phyloP scores from a whole-genome alignment of 2,888 invertebrate genomes.

The Galerucella pusilla region DNA sequence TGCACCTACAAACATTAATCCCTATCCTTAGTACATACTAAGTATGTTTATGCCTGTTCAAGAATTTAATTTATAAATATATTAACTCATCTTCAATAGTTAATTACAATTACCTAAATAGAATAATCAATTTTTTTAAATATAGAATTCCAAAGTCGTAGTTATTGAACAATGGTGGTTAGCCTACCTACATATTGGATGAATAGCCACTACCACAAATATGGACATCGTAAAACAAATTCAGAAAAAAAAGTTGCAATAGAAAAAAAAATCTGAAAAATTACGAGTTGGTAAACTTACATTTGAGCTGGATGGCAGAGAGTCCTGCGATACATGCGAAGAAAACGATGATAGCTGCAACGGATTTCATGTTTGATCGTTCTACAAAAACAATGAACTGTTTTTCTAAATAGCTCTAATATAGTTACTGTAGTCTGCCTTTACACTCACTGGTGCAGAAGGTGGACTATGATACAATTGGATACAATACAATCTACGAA shows the following conservation, averaged over 20 bases:
- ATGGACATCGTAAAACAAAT: constrained; percentile 6
- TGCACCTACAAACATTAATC: constrained; percentile 65
- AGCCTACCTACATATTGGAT: neutral
- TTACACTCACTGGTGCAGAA: constrained; percentile 95
- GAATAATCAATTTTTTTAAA: too few species aligned
- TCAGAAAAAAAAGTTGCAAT: constrained; percentile 36
- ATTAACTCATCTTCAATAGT: neutral
- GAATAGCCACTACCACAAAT: constrained; percentile 10
- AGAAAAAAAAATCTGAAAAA: constrained; percentile 40
- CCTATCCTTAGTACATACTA: too few species aligned
- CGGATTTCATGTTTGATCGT: constrained; percentile 67
- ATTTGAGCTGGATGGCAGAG: constrained; percentile 71
- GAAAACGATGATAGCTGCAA: constrained; percentile 39
- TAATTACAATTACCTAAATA: too few species aligned
- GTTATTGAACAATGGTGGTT: neutral
- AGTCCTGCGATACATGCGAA: constrained; percentile 60
- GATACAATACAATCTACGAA: constrained; percentile 42
- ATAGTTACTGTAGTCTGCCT: constrained; percentile 69
- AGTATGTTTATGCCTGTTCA: neutral
- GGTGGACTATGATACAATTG: constrained; percentile 68
- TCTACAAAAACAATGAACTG: neutral
- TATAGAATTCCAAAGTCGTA: neutral
- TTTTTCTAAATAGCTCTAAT: neutral
- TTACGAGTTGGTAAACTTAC: constrained; percentile 68
- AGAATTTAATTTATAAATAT: neutral